These are phyloP conservation scores for Etheostoma nigrum DNA, from an alignment of 2,797 vertebrate species.

Conservation along the genomic window DNA sequence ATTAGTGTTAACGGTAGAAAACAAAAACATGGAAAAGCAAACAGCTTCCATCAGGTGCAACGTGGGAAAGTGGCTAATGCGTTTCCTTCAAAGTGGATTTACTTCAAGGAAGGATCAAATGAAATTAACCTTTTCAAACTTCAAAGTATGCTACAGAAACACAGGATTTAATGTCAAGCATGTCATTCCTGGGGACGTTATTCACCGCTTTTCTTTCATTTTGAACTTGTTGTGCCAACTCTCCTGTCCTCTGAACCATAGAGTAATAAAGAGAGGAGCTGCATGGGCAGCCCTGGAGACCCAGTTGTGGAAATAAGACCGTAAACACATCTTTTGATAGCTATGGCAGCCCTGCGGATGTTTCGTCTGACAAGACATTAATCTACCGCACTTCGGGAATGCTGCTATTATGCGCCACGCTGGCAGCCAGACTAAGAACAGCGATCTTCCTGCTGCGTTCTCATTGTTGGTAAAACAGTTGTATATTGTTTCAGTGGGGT, in stretches of 20 bases:
- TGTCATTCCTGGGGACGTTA: conserved; percentile 29
- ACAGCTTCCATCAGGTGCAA: conserved; percentile 36
- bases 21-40: conserved; percentile 35
- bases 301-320: conserved; percentile 43
- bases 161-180: not conserved
- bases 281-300: conserved; percentile 39
- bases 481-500: conserved; percentile 17
- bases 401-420: conserved; percentile 39
- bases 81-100: conserved; percentile 53
- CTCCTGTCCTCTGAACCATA: conserved; percentile 20
- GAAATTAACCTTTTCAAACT: conserved; percentile 67
- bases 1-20: conserved; percentile 20
- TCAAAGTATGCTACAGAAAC: conserved; percentile 16
- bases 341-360: conserved; percentile 52
- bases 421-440: conserved; percentile 37
- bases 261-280: conserved; percentile 43
- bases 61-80: conserved; percentile 50
- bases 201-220: conserved; percentile 19
- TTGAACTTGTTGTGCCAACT: conserved; percentile 26
- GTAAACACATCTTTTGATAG: conserved; percentile 52
- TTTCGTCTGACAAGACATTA: conserved; percentile 71
- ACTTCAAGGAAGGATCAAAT: conserved; percentile 57
- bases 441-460: conserved; percentile 32
- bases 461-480: conserved; percentile 24
- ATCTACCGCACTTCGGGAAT: conserved; percentile 49